Evolutionary conservation across 2,797 vertebrate species (phyloP).

Genomic region (Hypotaenidia philippensis): DNA sequence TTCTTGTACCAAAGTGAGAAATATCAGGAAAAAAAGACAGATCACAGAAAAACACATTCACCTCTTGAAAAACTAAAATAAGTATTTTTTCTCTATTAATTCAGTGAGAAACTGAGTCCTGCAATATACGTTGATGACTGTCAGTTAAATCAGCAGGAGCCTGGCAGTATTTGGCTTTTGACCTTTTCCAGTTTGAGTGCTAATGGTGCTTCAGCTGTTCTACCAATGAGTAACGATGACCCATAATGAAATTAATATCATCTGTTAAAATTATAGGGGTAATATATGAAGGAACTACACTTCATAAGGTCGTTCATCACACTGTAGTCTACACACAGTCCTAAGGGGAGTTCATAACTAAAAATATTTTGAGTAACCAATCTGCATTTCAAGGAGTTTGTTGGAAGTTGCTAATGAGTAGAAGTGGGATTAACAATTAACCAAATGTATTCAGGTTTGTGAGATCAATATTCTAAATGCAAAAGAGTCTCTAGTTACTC

Average conservation of each 20-base stretch:
- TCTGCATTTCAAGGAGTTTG: neutral
- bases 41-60: neutral
- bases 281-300: neutral
- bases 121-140: neutral
- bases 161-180: neutral
- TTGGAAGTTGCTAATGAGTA: neutral
- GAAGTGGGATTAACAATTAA: constrained; percentile 6
- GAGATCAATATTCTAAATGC: neutral
- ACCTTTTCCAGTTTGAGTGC: neutral
- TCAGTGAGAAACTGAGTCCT: neutral
- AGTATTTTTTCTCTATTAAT: neutral
- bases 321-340: neutral
- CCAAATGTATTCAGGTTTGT: neutral
- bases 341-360: neutral
- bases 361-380: neutral
- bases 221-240: neutral
- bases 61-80: neutral
- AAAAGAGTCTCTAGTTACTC: neutral
- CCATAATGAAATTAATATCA: neutral
- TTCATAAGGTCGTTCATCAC: neutral
- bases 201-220: neutral
- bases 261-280: neutral
- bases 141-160: neutral
- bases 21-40: neutral
- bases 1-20: neutral